Base-by-base conservation (phyloP, 1,140 invertebrate species). In the Mizuhopecten yessoensis region DNA sequence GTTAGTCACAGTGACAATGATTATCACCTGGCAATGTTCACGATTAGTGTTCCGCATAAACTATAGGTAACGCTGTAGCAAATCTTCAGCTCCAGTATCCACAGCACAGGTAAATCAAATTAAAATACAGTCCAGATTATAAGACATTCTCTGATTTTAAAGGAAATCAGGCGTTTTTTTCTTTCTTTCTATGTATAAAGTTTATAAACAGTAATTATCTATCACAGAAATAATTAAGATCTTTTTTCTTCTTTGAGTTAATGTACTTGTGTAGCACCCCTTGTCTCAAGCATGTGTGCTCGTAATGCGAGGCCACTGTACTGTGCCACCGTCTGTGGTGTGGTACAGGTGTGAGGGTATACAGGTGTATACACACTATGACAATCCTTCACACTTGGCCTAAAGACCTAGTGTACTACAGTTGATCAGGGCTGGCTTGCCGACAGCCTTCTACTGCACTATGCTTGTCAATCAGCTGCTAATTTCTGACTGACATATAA, bases 361-460 rank as follows among this genome's bases (percentile, higher is more conserved):
- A 75, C 57, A 75, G 57, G 57, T 75, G 57, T 75, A 75, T 75
- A 75, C 23, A 75, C 57, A 75, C 1, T 75, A 45, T 45, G 42
- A 45, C 17, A 75, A n/a, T 75, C 57, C 23, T n/a, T 75, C 57
- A 75, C 57, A 75, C 57, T 75, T 75, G 57, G 57, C 57, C 57
- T 75, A 75, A 75, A 75, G 57, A 75, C 57, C 57, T 75, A 75
- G 23, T 75, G 57, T 75, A 75, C 57, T 75, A 39, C 36, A 7
- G 36, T 39, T 39, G 36, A 39, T 39, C 36, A 39, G n/a, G 2
- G 20, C 45, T 23, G 45, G 20, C 45, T 23, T 20, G 57, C 57
- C 57, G 23, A 75, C 23, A 75, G 57, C 57, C 57, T 5, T 29
- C 23, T 75, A 75, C 5, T 75, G 57, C 57, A 75, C 57, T 75